Conservation (phyloP, 2,797 vertebrate genomes). For the Hafferia zeledoni region DNA sequence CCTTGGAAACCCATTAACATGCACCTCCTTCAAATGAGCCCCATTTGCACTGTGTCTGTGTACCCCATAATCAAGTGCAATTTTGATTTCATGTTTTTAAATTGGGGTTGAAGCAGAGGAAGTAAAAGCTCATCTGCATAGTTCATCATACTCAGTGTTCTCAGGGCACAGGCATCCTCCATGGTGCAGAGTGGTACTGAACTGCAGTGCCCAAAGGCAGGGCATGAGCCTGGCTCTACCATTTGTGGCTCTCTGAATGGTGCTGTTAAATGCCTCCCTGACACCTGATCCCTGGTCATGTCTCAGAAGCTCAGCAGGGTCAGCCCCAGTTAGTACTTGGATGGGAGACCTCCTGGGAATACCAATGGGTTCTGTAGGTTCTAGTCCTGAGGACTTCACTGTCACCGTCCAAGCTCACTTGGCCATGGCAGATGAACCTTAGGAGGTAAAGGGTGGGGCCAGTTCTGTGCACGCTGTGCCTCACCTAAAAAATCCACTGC, state of each 20-base stretch:
- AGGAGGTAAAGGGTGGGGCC: no score
- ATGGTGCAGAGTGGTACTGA: accelerated
- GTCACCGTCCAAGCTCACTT: no score
- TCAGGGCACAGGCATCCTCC: background rate
- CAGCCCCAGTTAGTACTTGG: no score
- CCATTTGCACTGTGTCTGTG: background rate
- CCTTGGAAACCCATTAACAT: background rate
- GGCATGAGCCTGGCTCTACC: background rate
- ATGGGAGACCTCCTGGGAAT: no score
- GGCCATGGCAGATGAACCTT: no score
- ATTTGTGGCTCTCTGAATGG: background rate
- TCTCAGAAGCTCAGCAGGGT: no score
- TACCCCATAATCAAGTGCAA: background rate
- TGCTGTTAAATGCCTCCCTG: no score
- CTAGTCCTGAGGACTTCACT: no score
- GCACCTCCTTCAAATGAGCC: background rate
- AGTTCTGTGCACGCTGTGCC: no score
- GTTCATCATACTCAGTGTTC: accelerated
- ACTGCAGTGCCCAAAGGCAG: background rate
- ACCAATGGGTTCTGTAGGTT: no score
- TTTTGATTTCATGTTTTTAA: background rate
- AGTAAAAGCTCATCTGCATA: background rate
- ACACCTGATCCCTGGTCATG: no score
- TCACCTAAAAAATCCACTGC: no score
- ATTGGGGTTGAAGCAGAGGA: background rate